Conservation (phyloP, 2,888 invertebrate species). For the Stictocephala bisonia region DNA sequence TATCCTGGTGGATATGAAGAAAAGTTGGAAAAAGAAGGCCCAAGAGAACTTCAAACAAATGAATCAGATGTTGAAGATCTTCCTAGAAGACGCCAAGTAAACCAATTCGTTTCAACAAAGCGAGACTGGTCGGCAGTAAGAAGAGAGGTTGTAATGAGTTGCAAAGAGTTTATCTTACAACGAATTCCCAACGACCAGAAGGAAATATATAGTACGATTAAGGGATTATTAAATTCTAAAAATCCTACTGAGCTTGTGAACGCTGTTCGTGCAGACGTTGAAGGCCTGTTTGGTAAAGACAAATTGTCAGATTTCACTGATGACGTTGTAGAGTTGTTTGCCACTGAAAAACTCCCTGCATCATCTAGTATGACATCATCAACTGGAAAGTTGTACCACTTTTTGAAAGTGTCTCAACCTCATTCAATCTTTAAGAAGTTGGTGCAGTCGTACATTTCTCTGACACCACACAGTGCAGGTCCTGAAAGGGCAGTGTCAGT, state of each 20-base stretch:
- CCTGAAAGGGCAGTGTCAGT: slow-evolving; percentile 42
- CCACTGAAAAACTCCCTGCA: slow-evolving; percentile 15
- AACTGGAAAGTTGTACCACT: slow-evolving; percentile 35
- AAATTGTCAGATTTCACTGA: slow-evolving; percentile 29
- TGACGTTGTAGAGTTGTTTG: slow-evolving; percentile 39
- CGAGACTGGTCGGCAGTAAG: too few species aligned
- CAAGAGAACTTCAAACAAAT: background rate
- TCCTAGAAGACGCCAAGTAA: too few species aligned
- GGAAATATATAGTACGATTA: background rate
- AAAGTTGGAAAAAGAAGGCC: background rate
- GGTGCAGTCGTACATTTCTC: slow-evolving; percentile 39
- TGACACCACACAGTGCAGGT: slow-evolving; percentile 30
- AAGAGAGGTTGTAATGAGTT: too few species aligned
- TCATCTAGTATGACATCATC: slow-evolving; percentile 5
- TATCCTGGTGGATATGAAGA: slow-evolving; percentile 18
- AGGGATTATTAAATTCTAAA: slow-evolving; percentile 9
- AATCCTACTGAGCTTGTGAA: slow-evolving; percentile 21
- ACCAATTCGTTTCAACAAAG: too few species aligned
- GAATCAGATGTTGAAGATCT: background rate
- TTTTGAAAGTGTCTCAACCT: slow-evolving; percentile 28
- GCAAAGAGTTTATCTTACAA: slow-evolving; percentile 32
- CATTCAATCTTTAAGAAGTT: slow-evolving; percentile 43
- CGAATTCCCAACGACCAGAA: slow-evolving; percentile 25
- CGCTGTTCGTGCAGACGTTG: slow-evolving; percentile 14
- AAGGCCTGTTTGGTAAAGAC: slow-evolving; percentile 40